phyloP scores from a whole-genome alignment of 2,113 vertebrate species.

The Pangasianodon hypophthalmus region DNA sequence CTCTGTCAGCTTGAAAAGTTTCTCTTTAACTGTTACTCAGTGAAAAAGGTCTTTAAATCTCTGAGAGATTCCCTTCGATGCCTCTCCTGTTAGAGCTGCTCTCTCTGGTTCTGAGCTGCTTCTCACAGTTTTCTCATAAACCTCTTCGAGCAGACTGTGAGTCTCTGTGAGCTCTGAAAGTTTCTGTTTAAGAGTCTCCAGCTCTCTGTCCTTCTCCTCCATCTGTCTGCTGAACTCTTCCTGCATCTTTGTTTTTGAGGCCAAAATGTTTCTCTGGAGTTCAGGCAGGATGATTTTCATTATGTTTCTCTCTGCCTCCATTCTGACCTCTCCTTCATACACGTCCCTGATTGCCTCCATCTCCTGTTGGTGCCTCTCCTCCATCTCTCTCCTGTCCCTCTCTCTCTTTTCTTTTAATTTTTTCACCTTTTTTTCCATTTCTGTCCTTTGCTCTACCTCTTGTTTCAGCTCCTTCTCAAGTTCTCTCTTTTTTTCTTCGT shows the following conservation, averaged over 20 bases:
- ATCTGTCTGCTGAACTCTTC: too few species aligned
- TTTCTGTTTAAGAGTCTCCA: not conserved
- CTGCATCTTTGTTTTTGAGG: too few species aligned
- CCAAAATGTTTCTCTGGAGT: too few species aligned
- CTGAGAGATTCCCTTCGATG: not conserved
- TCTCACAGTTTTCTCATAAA: not conserved
- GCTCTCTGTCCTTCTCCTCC: not conserved
- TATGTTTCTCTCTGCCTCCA: too few species aligned
- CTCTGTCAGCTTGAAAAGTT: not conserved
- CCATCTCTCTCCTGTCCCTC: conserved; percentile 1
- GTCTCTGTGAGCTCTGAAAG: not conserved
- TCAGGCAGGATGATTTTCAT: too few species aligned
- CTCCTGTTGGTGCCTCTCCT: not conserved
- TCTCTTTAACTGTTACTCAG: not conserved
- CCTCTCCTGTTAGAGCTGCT: not conserved
- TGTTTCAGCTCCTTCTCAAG: not conserved
- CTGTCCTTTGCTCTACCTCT: not conserved
- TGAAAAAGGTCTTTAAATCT: not conserved
- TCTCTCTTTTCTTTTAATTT: not conserved
- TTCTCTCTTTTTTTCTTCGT: conserved; percentile 4
- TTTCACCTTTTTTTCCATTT: conserved; percentile 1
- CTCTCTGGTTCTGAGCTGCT: not conserved
- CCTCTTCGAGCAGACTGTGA: not conserved
- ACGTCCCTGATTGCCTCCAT: conserved; percentile 11
- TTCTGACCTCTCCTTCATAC: not conserved